phyloP scores from a whole-genome alignment of 2,888 invertebrate genomes.

The Allygus modestus region DNA sequence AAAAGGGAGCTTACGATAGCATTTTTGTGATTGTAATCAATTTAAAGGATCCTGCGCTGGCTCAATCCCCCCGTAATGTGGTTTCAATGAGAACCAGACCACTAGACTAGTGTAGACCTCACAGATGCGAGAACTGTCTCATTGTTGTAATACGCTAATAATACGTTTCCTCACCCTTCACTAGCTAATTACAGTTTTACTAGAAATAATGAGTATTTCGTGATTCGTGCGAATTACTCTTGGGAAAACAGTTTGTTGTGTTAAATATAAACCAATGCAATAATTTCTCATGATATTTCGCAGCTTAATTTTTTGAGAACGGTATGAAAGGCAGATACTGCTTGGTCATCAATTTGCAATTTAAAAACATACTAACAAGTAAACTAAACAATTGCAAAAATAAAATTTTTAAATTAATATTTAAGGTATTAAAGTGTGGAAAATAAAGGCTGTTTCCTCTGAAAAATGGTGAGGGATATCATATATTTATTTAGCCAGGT shows the following conservation, averaged over 20 bases:
- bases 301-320: neutral
- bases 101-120: constrained; percentile 21
- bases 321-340: neutral
- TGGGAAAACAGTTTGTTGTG: constrained; percentile 37
- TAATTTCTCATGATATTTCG: constrained; percentile 30
- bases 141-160: constrained; percentile 36
- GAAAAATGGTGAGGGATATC: too few species aligned
- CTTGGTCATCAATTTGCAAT: too few species aligned
- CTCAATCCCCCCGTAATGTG: neutral
- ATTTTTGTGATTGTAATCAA: too few species aligned
- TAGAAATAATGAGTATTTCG: constrained; percentile 33
- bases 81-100: constrained; percentile 25
- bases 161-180: constrained; percentile 39
- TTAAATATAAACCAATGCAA: constrained; percentile 15
- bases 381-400: too few species aligned
- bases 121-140: constrained; percentile 37
- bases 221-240: constrained; percentile 36
- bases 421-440: too few species aligned
- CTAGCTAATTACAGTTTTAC: constrained; percentile 32
- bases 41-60: too few species aligned
- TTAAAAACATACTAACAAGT: too few species aligned
- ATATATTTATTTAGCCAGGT: too few species aligned
- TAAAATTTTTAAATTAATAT: too few species aligned
- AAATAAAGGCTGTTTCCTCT: too few species aligned
- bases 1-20: too few species aligned